These are phyloP conservation scores for Mnemiopsis leidyi DNA, from an alignment of 37 sponge, comb jelly and placozoan species.

Conservation along the genomic window DNA sequence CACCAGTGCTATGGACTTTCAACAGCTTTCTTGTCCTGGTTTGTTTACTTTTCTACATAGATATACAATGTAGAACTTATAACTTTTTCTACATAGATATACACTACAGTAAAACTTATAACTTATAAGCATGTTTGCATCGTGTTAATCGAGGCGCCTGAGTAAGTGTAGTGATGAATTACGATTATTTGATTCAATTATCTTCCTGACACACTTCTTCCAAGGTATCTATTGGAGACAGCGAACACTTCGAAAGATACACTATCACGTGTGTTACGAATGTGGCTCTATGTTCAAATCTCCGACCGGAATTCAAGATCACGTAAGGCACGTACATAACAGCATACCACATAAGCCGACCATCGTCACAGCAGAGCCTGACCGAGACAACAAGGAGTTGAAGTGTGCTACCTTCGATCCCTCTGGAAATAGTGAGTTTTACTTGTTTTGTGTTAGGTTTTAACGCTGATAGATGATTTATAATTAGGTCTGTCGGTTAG, in stretches of 20 bases:
- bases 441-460: no score
- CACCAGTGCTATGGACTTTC: constrained; percentile 64
- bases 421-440: not conserved
- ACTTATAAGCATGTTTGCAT: no score
- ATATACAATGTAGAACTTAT: no score
- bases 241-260: constrained; percentile 42
- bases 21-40: constrained; percentile 60
- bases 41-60: not conserved
- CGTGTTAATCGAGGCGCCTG: no score
- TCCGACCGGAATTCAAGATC: constrained; percentile 40
- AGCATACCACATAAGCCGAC: constrained; percentile 48
- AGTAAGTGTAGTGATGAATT: no score
- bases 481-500: no score
- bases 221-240: constrained; percentile 48
- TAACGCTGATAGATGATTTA: no score
- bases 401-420: constrained; percentile 30
- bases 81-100: no score
- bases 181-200: no score
- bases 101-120: no score
- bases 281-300: constrained; percentile 57
- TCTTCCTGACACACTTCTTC: no score
- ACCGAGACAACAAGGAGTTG: constrained; percentile 14
- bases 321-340: constrained; percentile 49
- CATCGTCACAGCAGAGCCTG: constrained; percentile 31
- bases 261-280: constrained; percentile 55